phyloP scores from a whole-genome alignment of 2,113 vertebrate genomes.

The Leucosticte australis region DNA sequence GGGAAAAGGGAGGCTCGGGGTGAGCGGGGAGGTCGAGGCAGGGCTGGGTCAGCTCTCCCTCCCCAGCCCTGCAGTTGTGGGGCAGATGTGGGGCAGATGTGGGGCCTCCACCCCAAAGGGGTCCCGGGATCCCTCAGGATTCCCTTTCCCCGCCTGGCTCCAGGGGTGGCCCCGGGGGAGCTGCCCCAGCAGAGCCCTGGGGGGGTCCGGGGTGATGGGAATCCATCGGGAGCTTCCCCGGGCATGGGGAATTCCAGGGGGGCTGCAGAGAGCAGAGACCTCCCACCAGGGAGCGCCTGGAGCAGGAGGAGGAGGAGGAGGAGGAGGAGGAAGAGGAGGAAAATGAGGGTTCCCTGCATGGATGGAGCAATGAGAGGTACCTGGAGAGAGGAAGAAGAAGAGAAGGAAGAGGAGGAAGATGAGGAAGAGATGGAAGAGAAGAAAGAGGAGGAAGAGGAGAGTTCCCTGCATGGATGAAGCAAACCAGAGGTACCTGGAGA shows the following conservation, averaged over 20 bases:
- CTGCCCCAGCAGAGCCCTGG: too few relatives aligned
- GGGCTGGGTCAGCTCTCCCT: not conserved
- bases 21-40: not conserved
- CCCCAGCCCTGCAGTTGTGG: rapidly evolving
- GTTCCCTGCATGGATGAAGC: not conserved
- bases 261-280: not conserved
- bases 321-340: not conserved
- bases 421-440: not conserved
- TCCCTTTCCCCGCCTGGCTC: not conserved
- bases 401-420: not conserved
- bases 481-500: not conserved
- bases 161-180: too few relatives aligned
- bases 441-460: not conserved
- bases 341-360: too few relatives aligned
- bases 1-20: conserved; percentile 5
- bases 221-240: not conserved
- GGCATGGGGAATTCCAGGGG: not conserved
- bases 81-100: not conserved
- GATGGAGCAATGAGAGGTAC: not conserved
- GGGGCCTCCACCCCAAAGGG: not conserved
- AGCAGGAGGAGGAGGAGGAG: too few relatives aligned
- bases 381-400: not conserved
- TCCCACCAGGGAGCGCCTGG: rapidly evolving
- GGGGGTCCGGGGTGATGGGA: rapidly evolving
- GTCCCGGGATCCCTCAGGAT: rapidly evolving